These are phyloP conservation scores for Druon quercuslanigerum DNA, from an alignment of 1,140 invertebrate species.

Conservation along the genomic window DNA sequence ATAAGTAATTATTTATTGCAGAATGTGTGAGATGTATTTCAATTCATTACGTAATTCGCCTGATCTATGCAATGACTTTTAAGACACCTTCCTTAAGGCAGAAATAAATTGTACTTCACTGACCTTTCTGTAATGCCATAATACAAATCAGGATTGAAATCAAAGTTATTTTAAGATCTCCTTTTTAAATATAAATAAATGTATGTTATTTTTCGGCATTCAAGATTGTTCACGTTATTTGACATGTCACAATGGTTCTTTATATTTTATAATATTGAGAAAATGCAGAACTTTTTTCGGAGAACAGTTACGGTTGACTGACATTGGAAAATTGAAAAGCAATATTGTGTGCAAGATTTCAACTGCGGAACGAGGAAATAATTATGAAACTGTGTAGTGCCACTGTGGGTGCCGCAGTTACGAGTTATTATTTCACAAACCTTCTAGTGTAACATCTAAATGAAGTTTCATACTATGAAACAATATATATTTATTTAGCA, in stretches of 20 bases:
- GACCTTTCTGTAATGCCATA: slow-evolving; percentile 16
- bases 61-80: slow-evolving; percentile 22
- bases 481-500: no score
- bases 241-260: no score
- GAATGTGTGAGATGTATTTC: background rate
- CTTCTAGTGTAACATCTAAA: slow-evolving; percentile 4
- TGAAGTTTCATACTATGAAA: no score
- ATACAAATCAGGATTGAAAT: background rate
- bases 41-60: slow-evolving; percentile 5
- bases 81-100: slow-evolving; percentile 11
- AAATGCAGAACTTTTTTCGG: background rate
- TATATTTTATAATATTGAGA: no score
- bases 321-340: slow-evolving; percentile 5
- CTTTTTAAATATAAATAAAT: no score
- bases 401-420: slow-evolving; percentile 16
- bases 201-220: no score
- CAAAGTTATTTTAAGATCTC: background rate
- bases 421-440: slow-evolving; percentile 28
- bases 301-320: background rate
- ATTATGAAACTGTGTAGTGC: slow-evolving; percentile 31
- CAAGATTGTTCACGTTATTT: no score
- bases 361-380: slow-evolving; percentile 29
- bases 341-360: background rate
- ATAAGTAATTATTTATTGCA: no score
- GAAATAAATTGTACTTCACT: slow-evolving; percentile 21